Evolutionary conservation across 2,888 invertebrate genomes (phyloP).

Genomic region (Tachina grossa): DNA sequence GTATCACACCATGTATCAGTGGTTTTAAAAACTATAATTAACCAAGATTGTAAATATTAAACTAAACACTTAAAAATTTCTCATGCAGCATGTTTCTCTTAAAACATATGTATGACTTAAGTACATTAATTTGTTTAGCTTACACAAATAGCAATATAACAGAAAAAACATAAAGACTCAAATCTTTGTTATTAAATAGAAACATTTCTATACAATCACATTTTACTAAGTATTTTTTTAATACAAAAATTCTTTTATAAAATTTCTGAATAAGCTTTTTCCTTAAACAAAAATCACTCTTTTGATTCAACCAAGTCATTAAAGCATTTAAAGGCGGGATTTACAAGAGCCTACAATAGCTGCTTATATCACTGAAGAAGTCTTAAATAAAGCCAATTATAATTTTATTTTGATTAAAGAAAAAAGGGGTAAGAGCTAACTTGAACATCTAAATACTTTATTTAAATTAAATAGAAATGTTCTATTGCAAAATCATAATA

Average conservation of each 20-base stretch:
- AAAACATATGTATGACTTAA: background rate
- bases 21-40: too few species aligned
- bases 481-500: conserved; percentile 19
- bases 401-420: background rate
- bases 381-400: conserved; percentile 25
- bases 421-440: conserved; percentile 9
- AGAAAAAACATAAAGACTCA: too few species aligned
- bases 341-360: background rate
- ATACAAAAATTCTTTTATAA: background rate
- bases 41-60: too few species aligned
- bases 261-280: background rate
- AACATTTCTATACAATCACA: too few species aligned
- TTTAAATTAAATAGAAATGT: background rate
- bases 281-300: background rate
- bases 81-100: background rate
- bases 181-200: too few species aligned
- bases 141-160: background rate
- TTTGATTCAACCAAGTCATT: conserved; percentile 16
- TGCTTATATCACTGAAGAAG: conserved; percentile 19
- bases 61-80: background rate
- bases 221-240: too few species aligned
- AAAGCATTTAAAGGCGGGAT: conserved; percentile 20
- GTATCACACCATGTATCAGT: too few species aligned
- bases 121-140: background rate
- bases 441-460: background rate